Conservation (phyloP, 2,797 vertebrate genomes). For the Gymnothorax javanicus region DNA sequence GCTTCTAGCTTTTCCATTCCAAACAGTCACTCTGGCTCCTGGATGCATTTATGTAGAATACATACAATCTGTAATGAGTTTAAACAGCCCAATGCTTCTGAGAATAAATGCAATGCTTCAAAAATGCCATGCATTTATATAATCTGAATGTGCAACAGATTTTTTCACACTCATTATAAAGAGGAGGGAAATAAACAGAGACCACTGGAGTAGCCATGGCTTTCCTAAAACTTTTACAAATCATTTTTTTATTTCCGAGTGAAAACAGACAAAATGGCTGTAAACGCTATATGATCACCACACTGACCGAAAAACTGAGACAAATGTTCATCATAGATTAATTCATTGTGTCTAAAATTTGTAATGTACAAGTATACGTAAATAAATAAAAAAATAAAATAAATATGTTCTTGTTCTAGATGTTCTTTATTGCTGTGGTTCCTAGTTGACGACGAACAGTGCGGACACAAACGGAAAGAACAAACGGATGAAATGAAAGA, state of each 20-base stretch:
- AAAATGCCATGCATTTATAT: neutral
- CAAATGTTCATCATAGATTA: neutral
- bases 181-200: neutral
- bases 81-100: neutral
- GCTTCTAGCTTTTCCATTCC: neutral
- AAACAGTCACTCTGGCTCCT: neutral
- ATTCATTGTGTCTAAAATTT: neutral
- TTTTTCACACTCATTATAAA: neutral
- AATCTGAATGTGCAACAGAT: neutral
- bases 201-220: neutral
- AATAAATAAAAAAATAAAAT: neutral
- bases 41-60: neutral
- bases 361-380: neutral
- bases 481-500: conserved; percentile 14
- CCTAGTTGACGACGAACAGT: neutral
- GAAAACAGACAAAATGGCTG: neutral
- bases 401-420: neutral
- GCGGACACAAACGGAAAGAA: neutral
- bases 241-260: neutral
- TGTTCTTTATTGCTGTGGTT: neutral
- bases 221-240: neutral
- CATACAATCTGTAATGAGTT: neutral
- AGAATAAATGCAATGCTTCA: neutral
- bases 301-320: conserved; percentile 16
- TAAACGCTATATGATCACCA: neutral